A percentile compares a stretch with the other conserved stretches of the same genome.
phyloP scores from a whole-genome alignment of 2,797 vertebrate genomes.

The Nannoperca obscura region DNA sequence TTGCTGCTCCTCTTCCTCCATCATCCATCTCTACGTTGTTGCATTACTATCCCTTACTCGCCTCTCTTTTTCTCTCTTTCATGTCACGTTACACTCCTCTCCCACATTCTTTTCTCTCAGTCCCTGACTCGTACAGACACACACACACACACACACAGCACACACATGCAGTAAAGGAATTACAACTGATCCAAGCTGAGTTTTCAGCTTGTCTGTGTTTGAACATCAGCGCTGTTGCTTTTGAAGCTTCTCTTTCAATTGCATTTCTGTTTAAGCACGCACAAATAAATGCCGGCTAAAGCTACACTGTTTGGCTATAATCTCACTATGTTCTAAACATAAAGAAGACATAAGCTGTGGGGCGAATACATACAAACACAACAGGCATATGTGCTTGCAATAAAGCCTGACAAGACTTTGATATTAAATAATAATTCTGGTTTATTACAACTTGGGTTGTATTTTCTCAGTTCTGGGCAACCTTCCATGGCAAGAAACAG shows the following conservation, averaged over 20 bases:
- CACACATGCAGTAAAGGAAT: constrained; percentile 42
- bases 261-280: constrained; percentile 44
- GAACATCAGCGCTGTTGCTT: constrained; percentile 55
- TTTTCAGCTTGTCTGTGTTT: constrained; percentile 71
- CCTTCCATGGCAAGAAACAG: background rate
- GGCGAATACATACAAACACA: background rate
- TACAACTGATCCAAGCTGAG: constrained; percentile 56
- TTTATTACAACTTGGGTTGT: background rate
- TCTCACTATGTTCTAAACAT: constrained; percentile 31
- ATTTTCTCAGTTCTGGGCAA: background rate
- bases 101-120: constrained; percentile 15
- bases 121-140: constrained; percentile 6
- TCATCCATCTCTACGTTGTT: constrained; percentile 49
- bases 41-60: constrained; percentile 23
- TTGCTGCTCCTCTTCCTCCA: constrained; percentile 33
- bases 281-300: constrained; percentile 36
- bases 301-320: constrained; percentile 32
- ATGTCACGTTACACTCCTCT: constrained; percentile 35
- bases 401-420: background rate
- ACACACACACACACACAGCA: constrained; percentile 21
- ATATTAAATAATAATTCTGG: background rate
- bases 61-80: constrained; percentile 35
- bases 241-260: constrained; percentile 63
- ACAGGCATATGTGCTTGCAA: background rate
- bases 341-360: constrained; percentile 35